A percentile compares a stretch with the other conserved stretches of the same genome.
Evolutionary conservation across 2,888 invertebrate genomes (phyloP).

Genomic region (Cosmopolites sordidus): DNA sequence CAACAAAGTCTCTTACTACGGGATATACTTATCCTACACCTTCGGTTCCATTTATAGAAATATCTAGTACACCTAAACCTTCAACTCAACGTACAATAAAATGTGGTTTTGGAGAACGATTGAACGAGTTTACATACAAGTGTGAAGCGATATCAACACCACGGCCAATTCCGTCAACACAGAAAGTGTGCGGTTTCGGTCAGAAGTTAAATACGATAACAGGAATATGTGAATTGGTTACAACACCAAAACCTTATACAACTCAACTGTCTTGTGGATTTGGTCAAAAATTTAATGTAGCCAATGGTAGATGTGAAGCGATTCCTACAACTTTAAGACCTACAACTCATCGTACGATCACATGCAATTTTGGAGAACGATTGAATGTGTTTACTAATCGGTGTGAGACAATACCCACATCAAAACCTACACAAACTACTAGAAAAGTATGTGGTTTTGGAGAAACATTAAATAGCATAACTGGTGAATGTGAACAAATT

Average conservation of each 20-base stretch:
- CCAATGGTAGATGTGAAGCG: slow-evolving; percentile 21
- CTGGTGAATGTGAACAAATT: slow-evolving; percentile 6
- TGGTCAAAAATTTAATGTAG: slow-evolving; percentile 13
- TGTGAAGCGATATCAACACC: slow-evolving; percentile 26
- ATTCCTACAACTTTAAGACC: background rate
- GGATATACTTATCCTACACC: slow-evolving; percentile 21
- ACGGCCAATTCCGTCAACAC: slow-evolving; percentile 41
- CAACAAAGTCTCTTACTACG: background rate
- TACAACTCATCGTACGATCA: background rate
- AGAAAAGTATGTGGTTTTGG: slow-evolving; percentile 8
- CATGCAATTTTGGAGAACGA: slow-evolving; percentile 4
- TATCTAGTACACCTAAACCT: background rate
- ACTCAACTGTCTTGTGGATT: slow-evolving; percentile 10
- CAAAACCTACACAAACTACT: background rate
- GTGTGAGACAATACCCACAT: slow-evolving; percentile 7
- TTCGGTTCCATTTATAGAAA: slow-evolving; percentile 9
- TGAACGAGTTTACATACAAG: slow-evolving; percentile 21
- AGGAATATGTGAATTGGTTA: slow-evolving; percentile 32
- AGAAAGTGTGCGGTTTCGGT: slow-evolving; percentile 46
- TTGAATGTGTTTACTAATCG: slow-evolving; percentile 9
- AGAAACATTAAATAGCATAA: slow-evolving; percentile 5
- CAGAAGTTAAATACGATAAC: slow-evolving; percentile 28
- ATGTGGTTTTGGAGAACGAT: slow-evolving; percentile 10
- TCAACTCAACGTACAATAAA: background rate
- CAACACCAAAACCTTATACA: slow-evolving; percentile 8